phyloP scores from a whole-genome alignment of 2,888 invertebrate species.

The Plebejus anna region DNA sequence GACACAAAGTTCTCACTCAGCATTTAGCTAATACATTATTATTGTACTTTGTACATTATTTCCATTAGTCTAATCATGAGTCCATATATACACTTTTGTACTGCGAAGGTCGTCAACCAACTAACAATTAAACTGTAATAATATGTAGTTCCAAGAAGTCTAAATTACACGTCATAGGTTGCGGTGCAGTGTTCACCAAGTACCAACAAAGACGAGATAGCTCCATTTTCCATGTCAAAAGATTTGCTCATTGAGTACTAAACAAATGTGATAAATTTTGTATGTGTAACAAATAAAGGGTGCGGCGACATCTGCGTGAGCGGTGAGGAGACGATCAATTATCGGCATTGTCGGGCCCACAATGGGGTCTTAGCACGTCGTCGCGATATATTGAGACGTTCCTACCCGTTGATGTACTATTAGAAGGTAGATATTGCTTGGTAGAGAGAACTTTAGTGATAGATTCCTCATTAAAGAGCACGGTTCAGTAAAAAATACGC shows the following conservation, averaged over 20 bases:
- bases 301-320: constrained; percentile 66
- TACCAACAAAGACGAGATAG: constrained; percentile 43
- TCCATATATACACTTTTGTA: background rate
- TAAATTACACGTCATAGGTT: constrained; percentile 41
- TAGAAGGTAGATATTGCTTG: background rate
- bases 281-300: constrained; percentile 56
- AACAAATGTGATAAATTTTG: constrained; percentile 58
- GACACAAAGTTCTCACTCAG: too few species aligned
- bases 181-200: constrained; percentile 36
- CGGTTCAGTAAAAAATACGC: too few species aligned
- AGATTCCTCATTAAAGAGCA: background rate
- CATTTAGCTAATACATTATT: too few species aligned
- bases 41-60: too few species aligned
- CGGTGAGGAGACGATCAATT: constrained; percentile 65
- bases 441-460: background rate
- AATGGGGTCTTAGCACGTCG: constrained; percentile 61
- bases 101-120: background rate
- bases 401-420: constrained; percentile 22
- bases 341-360: constrained; percentile 64
- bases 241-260: constrained; percentile 57
- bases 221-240: constrained; percentile 53
- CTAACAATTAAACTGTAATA: background rate
- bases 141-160: constrained; percentile 39
- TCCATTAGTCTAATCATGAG: background rate
- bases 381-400: constrained; percentile 59